Conservation (phyloP, 2,113 vertebrate species). For the Ancistrus triradiatus region DNA sequence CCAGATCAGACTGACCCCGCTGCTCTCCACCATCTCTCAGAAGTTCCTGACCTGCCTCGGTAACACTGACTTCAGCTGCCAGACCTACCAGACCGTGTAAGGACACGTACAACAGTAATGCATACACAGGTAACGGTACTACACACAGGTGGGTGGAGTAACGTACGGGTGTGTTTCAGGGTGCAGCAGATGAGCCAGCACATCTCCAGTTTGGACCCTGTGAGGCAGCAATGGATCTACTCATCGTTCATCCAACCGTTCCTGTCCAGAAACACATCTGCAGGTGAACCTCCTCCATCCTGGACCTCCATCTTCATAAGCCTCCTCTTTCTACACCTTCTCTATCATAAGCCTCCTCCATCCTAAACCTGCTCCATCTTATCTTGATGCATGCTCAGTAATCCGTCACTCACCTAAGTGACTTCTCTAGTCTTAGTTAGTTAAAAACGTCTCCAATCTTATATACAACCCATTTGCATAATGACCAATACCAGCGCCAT, state of each 20-base stretch:
- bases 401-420: no score
- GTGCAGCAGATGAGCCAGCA: conserved; percentile 42
- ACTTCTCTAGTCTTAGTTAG: no score
- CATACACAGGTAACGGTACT: not conserved
- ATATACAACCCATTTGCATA: no score
- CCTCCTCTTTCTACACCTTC: no score
- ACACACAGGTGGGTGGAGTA: not conserved
- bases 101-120: conserved; percentile 6
- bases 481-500: no score
- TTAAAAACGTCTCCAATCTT: no score
- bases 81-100: conserved; percentile 66
- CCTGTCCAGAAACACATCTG: conserved; percentile 56
- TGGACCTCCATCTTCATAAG: not conserved
- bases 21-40: conserved; percentile 60
- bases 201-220: conserved; percentile 60
- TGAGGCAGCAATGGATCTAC: conserved; percentile 56
- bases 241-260: conserved; percentile 68
- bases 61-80: conserved; percentile 69
- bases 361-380: not conserved
- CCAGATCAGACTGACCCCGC: conserved; percentile 61
- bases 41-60: conserved; percentile 67
- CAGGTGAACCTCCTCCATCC: conserved; percentile 48
- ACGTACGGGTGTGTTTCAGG: conserved; percentile 12
- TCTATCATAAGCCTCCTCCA: not conserved
- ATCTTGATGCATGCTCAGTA: no score